Base-by-base conservation (phyloP, 2,888 invertebrate genomes). In the Cheilosia vulpina region DNA sequence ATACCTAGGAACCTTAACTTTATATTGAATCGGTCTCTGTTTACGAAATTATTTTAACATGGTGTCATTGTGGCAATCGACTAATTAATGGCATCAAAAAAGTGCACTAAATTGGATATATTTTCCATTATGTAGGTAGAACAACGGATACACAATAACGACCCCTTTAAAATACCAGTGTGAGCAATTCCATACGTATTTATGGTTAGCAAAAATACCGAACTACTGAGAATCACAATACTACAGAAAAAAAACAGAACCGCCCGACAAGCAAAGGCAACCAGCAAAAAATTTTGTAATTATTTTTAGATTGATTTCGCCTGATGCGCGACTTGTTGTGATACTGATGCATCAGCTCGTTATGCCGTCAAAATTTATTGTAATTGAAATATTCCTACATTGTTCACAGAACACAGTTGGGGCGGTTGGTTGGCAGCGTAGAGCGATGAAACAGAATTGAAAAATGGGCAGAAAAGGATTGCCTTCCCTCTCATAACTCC, bases 231-330 rank as follows among this genome's bases (percentile, higher is more conserved):
- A 31, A 31, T 31, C 31, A 31, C 2, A 31, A 9, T 31, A 31
- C 31, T 31, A 2, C 9, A 69, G 75, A 41, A 63, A 76, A 41
- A 52, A n/a, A 60, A 41, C 24, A 21, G 3, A 24, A 2, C 13
- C 53, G 5, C 45, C 17, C n/a, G 0, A 21, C 38, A 24, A 6
- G 27, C 27, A 27, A 27, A 27, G 52, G n/a, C 19, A 31, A 68
- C 27, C 45, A 57, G 38, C 13, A 75, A 75, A 65, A 82, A 83
- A 66, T 15, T n/a, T 31, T 57, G 72, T 82, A 78, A 83, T 78
- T 83, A 72, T 72, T 78, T 78, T 83, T 82, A 72, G 78, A 82
- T 82, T 82, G 82, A 78, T 82, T 83, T 78, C 34, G 60, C 31
- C 24, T 60, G 53, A 77, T n/a, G 65, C 31, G 34, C 63, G 47